These are phyloP conservation scores for Laterallus jamaicensis DNA, from an alignment of 2,113 vertebrate genomes.

Conservation along the genomic window DNA sequence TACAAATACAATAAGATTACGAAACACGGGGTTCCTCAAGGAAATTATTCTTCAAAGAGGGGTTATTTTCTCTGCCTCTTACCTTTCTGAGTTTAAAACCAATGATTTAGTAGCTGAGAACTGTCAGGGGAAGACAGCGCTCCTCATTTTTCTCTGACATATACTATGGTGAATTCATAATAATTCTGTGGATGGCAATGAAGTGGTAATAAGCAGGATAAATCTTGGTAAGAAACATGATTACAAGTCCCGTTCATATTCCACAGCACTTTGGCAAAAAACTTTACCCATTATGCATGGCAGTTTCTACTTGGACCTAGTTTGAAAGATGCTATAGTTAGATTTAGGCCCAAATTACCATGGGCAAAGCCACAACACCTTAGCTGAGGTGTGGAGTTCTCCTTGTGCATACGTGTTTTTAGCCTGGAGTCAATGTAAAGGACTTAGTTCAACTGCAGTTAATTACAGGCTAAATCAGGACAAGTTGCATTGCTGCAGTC, in stretches of 20 bases:
- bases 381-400: not conserved
- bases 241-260: not conserved
- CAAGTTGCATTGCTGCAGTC: not conserved
- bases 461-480: not conserved
- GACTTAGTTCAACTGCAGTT: not conserved
- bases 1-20: not conserved
- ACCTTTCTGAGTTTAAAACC: not conserved
- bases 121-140: not conserved
- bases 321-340: not conserved
- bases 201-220: not conserved
- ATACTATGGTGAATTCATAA: not conserved
- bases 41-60: not conserved
- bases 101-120: constrained; percentile 19
- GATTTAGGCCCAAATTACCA: not conserved
- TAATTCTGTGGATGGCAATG: constrained; percentile 9
- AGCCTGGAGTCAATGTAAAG: not conserved
- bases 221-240: not conserved
- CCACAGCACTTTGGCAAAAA: not conserved
- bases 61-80: constrained; percentile 10
- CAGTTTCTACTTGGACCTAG: not conserved
- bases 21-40: not conserved
- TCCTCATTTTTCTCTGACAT: not conserved
- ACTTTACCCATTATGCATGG: not conserved
- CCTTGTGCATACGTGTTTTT: not conserved
- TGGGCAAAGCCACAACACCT: not conserved